Evolutionary conservation across 2,113 vertebrate genomes (phyloP), one percentile per base, ranked within the genome.

Genomic region (Brienomyrus brachyistius): DNA sequence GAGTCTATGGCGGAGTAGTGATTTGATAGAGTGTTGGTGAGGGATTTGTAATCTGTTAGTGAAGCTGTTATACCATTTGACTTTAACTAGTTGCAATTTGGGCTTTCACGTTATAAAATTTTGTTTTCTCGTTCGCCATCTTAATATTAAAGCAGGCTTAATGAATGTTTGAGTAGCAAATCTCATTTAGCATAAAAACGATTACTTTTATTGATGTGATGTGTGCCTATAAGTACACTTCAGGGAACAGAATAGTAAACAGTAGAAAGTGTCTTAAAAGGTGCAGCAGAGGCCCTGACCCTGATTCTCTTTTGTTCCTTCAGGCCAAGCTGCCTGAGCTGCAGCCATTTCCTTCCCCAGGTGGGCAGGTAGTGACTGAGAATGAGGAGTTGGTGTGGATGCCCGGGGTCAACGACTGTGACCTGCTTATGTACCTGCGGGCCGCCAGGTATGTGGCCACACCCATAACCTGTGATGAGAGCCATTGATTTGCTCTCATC

Each of bases 351-450:
- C 96, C 97, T 56, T 95, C 95, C 51, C 94, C 96, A 27, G 94
- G 94, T 70, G 93, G 96, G 45, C 97, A 98, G 91, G 90, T 95
- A 0, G 97, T 98, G 93, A 98, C 97, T 0, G 98, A 98, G 89
- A 97, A 96, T 62, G 98, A 99, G 91, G 98, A 99, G 59, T 95
- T 99, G 4, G 98, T 99, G 85, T 99, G 98, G 98, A 99, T 97
- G 92, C 98, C 98, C 0, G 98, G 98, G 21, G 97, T 99, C 91
- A 99, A 99, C 48, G 98, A 99, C 95, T 99, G 98, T 85, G 98
- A 99, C 94, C 96, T 99, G 87, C 98, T 99, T 1, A 99, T 99
- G 98, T 99, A 99, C 94, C 95, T 99, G 86, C 94, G 98, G 93
- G 98, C 98, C 90, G 98, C 98, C 91, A 97, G 98, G 98, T 98